Evolutionary conservation across 2,113 vertebrate species (phyloP).

Genomic region (Eulemur macaco): DNA sequence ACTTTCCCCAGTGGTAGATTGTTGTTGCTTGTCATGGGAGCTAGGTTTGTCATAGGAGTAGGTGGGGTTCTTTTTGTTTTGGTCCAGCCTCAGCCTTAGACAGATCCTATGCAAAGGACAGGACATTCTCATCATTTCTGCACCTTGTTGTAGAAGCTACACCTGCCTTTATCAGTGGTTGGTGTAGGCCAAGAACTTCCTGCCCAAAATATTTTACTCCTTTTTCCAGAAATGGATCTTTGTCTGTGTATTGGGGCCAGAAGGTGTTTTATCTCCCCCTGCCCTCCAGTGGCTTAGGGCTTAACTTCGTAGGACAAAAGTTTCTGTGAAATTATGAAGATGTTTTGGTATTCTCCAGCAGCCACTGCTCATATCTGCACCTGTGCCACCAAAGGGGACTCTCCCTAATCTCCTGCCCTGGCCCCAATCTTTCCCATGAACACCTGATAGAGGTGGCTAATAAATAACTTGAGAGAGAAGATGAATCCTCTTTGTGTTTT

Average conservation of each 20-base stretch:
- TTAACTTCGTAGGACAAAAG: not conserved
- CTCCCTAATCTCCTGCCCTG: not conserved
- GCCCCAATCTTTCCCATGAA: not conserved
- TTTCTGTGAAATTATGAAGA: not conserved
- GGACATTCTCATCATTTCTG: not conserved
- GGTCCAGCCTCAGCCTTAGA: not conserved
- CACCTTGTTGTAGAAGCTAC: not conserved
- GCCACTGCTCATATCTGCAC: too few relatives aligned
- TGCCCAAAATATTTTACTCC: not conserved
- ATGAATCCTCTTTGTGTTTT: not conserved
- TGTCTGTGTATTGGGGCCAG: not conserved
- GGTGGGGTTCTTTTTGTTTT: not conserved
- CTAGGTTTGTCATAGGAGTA: not conserved
- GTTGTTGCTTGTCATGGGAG: not conserved
- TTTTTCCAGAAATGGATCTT: not conserved
- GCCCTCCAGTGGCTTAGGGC: not conserved
- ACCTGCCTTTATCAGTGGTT: not conserved
- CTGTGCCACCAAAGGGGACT: not conserved
- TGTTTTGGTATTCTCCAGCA: not conserved
- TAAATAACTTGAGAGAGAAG: not conserved
- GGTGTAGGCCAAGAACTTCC: not conserved
- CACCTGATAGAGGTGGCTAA: fast-evolving
- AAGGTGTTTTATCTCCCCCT: not conserved
- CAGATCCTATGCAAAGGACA: not conserved
- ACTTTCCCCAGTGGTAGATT: fast-evolving